Evolutionary conservation across 2,797 vertebrate genomes (phyloP), one percentile per base, ranked within the genome.

Genomic region (Vipera latastei): DNA sequence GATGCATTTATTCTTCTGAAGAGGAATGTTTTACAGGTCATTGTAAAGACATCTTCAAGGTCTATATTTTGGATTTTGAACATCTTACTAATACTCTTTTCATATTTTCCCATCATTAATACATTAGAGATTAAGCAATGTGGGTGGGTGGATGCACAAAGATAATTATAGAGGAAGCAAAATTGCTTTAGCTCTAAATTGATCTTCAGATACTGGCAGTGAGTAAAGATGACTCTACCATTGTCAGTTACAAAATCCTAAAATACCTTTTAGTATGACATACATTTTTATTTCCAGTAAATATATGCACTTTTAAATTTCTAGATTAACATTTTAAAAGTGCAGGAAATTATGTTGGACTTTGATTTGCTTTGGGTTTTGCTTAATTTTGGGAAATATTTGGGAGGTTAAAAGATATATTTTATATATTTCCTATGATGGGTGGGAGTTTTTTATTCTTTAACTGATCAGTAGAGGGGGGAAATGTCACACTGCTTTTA

Each of bases 381-480:
- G 3, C 20, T 83, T 48, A 83, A 92, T 60, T 85, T 94, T 92
- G 93, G 93, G 93, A 55, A 90, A 86, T 95, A 93, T 86, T 86
- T 93, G 88, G 89, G n/a, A 92, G 56, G 91, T 38, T 89, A 78
- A 88, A 95, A 94, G n/a, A 87, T 85, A 57, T 22, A 44, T 90
- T 94, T 93, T 51, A 91, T 92, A 25, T 26, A 28, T 95, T 78
- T 83, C 73, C 51, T 93, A 95, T 91, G 92, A 86, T 86, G 88
- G 4, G 13, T 92, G 7, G 6, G 86, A 91, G 56, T 94, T 93
- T 69, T 95, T 90, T 93, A 38, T 92, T 59, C 93, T 32, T 44
- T 1, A 4, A 59, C 48, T 92, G 13, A 93, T 44, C 87, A 94
- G 53, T 6, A 92, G 73, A 6, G 92, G 26, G 88, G 2, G 5